These are phyloP conservation scores for Troides oblongomaculatus DNA, from an alignment of 2,888 invertebrate species.

Conservation along the genomic window DNA sequence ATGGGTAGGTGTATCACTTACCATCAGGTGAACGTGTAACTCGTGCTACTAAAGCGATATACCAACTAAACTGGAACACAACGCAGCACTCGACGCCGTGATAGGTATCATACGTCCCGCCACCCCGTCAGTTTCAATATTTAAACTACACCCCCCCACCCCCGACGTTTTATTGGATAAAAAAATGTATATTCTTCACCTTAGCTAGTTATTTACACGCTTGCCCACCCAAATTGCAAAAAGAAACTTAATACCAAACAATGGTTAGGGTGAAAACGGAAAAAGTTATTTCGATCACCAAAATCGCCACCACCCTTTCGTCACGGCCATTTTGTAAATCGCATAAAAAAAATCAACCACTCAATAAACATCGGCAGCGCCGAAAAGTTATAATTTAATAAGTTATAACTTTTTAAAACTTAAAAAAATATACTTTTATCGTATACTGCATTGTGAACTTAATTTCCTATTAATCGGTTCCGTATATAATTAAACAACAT, in stretches of 20 bases:
- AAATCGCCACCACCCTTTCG: slow-evolving; percentile 62
- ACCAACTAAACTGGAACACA: too few relatives aligned
- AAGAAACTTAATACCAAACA: slow-evolving; percentile 47
- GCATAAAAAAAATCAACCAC: slow-evolving; percentile 40
- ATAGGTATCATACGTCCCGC: too few relatives aligned
- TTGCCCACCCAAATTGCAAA: too few relatives aligned
- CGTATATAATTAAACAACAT: background rate
- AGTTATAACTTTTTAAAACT: slow-evolving; percentile 55
- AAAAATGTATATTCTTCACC: slow-evolving; percentile 8
- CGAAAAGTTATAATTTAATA: slow-evolving; percentile 50
- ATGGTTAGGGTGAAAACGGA: slow-evolving; percentile 36
- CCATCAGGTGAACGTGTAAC: too few relatives aligned
- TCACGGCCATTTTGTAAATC: slow-evolving; percentile 56
- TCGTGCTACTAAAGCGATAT: too few relatives aligned
- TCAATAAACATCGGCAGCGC: slow-evolving; percentile 45
- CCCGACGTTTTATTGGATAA: slow-evolving; percentile 27
- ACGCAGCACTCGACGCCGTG: too few relatives aligned
- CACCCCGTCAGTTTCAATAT: too few relatives aligned
- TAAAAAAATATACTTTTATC: slow-evolving; percentile 35
- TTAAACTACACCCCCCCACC: slow-evolving; percentile 22
- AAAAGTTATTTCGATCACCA: slow-evolving; percentile 59
- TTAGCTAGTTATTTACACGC: too few relatives aligned
- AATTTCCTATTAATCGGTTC: slow-evolving; percentile 3
- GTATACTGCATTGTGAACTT: slow-evolving; percentile 28
- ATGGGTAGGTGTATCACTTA: too few relatives aligned